Base-by-base conservation (phyloP, 2,888 invertebrate genomes). In the Boloria selene region DNA sequence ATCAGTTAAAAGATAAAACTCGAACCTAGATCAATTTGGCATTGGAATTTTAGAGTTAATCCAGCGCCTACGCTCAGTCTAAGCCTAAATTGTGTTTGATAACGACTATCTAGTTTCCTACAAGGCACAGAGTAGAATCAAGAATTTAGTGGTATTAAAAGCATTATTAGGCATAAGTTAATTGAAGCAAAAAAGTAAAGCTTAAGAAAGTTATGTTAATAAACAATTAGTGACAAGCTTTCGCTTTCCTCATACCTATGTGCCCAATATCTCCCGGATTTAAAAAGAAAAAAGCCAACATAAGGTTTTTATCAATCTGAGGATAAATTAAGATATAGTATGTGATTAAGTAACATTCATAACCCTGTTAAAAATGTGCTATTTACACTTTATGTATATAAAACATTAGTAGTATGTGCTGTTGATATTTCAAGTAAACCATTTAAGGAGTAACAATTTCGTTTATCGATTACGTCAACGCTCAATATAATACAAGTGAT, bases 61-160 rank as follows among this genome's bases (percentile, higher is more conserved):
- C 75, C 82, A 82, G 74, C 73, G 83, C 84, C 76, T 82, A 83
- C 76, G 82, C 78, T 67, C 56, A 73, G 64, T 72, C 73, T 75
- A 72, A 80, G 75, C 77, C 77, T 79, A 79, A 82, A 81, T 75
- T 78, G 75, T 77, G 70, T 74, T 74, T 67, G 70, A 62, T 70
- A 58, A 68, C 64, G 64, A 62, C 64, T n/a, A n/a, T n/a, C n/a
- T 44, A 49, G 63, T 76, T 79, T 76, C 74, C 78, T 76, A 73
- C 75, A 13, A 71, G 70, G 61, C 74, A 77, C 69, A 70, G 69
- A 61, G 50, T 38, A 52, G 3, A 4, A 42, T 22, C 10, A 44
- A n/a, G 6, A 13, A 14, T 22, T 18, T 22, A 52, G 42, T 42
- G 42, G 18, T 18, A 42, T 59, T 59, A 10, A 38, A 10, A 38